Evolutionary conservation across 2,113 vertebrate species (phyloP).

Genomic region (Conger conger): DNA sequence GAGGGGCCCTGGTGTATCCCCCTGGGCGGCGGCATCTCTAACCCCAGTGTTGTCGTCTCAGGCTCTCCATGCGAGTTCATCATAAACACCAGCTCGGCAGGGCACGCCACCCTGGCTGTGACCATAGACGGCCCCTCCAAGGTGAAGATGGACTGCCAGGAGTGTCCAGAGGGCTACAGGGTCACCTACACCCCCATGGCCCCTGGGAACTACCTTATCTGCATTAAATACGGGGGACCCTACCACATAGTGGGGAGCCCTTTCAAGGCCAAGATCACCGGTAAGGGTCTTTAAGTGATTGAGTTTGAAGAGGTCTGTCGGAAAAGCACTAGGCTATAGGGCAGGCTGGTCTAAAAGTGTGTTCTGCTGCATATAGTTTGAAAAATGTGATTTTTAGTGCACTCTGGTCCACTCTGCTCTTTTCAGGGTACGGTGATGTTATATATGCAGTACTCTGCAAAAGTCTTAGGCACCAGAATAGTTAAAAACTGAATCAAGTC

Average conservation of each 20-base stretch:
- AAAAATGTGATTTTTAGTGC: too few relatives aligned
- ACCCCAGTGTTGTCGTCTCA: neutral
- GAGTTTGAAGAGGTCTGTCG: neutral
- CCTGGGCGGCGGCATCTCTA: neutral
- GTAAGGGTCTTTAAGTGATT: slow-evolving; percentile 45
- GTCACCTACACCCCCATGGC: slow-evolving; percentile 83
- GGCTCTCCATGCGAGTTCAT: slow-evolving; percentile 72
- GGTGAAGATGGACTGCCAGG: slow-evolving; percentile 85
- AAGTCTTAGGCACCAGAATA: too few relatives aligned
- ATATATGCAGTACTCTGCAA: too few relatives aligned
- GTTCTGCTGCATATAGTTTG: too few relatives aligned
- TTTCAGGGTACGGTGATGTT: too few relatives aligned
- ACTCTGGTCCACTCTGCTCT: too few relatives aligned
- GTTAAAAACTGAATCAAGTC: too few relatives aligned
- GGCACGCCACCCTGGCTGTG: slow-evolving; percentile 77
- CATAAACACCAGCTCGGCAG: slow-evolving; percentile 80
- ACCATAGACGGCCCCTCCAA: slow-evolving; percentile 85
- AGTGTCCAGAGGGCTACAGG: slow-evolving; percentile 81
- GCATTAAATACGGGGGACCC: slow-evolving; percentile 81
- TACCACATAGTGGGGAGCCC: slow-evolving; percentile 80
- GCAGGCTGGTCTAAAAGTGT: too few relatives aligned
- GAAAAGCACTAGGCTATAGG: neutral
- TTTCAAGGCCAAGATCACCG: slow-evolving; percentile 84
- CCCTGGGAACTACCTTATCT: slow-evolving; percentile 80
- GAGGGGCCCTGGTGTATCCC: neutral